Evolutionary conservation across 2,797 vertebrate species (phyloP), one percentile per base, ranked within the genome.

Genomic region (Premnoplex brunnescens): DNA sequence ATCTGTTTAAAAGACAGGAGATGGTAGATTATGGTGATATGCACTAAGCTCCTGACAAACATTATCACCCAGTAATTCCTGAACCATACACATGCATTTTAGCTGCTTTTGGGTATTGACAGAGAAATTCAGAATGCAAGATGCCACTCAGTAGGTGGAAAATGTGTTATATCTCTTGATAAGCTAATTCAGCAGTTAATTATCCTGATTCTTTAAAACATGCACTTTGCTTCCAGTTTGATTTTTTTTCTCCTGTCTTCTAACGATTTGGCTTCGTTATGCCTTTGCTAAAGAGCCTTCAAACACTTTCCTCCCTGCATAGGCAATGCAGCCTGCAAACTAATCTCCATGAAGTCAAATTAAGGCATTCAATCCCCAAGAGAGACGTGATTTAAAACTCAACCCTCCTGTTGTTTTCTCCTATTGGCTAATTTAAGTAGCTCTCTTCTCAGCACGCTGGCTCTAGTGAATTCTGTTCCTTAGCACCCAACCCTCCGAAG

Each of bases 311-410:
- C 48, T 93, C 64, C 64, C 86, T 83, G 86, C 90, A 92, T 3
- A 80, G 91, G 86, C 80, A 92, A 92, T 85, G 84, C 91, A 93
- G 92, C 86, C 84, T 88, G 92, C 84, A 96, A 96, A 68, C 88
- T 96, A 96, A 95, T 96, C 96, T 96, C 94, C 95, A 92, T 96
- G 92, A 96, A 97, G 95, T 94, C 95, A 94, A 93, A 96, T 96
- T 96, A 96, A 96, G 75, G 78, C 88, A 62, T 93, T 94, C 84
- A 95, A 34, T 94, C 59, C 94, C 86, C 88, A 91, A 93, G 94
- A 94, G 94, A 96, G 77, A 89, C 0, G 0, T 87, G 93, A 95
- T 96, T 96, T 97, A 96, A 96, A 96, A 92, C 92, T 85, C 92
- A 96, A 92, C 81, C 88, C 92, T 96, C 94, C 94, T 92, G 92